Evolutionary conservation across 2,888 invertebrate species (phyloP).

Genomic region (Eupeodes latifasciatus): DNA sequence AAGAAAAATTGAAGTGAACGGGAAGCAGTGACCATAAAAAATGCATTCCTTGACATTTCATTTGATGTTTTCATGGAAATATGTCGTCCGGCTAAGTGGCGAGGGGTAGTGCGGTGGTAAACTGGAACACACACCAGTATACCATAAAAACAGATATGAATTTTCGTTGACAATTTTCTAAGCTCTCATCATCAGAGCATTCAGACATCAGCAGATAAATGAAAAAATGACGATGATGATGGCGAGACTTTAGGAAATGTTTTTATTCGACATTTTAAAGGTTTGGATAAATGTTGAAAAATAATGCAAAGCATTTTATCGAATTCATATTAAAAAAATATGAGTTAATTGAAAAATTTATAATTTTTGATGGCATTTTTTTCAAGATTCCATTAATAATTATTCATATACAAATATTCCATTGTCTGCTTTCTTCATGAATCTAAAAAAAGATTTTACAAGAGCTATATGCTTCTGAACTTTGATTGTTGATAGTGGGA

Average conservation of each 20-base stretch:
- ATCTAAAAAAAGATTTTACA: no score
- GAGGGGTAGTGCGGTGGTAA: no score
- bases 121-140: neutral
- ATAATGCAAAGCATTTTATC: no score
- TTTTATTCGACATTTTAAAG: neutral
- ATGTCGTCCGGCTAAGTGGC: constrained; percentile 41
- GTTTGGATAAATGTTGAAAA: no score
- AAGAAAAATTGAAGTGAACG: neutral
- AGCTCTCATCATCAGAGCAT: neutral
- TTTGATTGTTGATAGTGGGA: no score
- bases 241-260: constrained; percentile 18
- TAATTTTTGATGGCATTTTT: no score
- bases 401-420: no score
- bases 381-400: no score
- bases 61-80: constrained; percentile 47
- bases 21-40: constrained; percentile 52
- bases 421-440: no score
- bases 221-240: neutral
- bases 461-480: no score
- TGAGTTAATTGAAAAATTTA: no score
- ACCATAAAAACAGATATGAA: neutral
- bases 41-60: constrained; percentile 64
- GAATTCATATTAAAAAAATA: no score
- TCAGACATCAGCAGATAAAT: neutral
- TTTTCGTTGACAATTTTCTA: neutral